Evolutionary conservation across 2,797 vertebrate genomes (phyloP).

Genomic region (Cynodonichthys magdalenae): DNA sequence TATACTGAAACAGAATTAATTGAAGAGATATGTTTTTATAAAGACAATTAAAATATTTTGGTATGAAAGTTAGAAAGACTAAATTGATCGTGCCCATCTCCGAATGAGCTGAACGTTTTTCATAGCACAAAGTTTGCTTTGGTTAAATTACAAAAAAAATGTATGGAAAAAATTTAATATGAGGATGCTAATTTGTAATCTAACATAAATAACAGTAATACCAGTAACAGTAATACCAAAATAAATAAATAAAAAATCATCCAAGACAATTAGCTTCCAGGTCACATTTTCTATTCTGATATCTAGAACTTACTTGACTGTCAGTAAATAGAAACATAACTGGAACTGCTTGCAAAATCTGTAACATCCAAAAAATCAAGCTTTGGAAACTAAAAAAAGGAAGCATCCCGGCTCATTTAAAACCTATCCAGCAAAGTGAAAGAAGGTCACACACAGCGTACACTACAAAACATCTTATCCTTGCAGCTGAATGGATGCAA

Average conservation of each 20-base stretch:
- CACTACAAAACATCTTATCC: slow-evolving; percentile 24
- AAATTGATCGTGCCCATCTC: too few relatives aligned
- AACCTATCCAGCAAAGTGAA: slow-evolving; percentile 37
- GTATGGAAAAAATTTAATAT: neutral
- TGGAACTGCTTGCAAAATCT: slow-evolving; percentile 31
- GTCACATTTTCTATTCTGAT: too few relatives aligned
- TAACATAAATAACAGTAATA: neutral
- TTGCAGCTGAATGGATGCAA: slow-evolving; percentile 44
- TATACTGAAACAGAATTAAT: too few relatives aligned
- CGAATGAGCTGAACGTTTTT: too few relatives aligned
- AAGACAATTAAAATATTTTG: too few relatives aligned
- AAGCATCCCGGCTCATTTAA: slow-evolving; percentile 26
- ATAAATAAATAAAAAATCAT: too few relatives aligned
- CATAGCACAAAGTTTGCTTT: too few relatives aligned
- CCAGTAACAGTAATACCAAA: too few relatives aligned
- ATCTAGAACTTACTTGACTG: slow-evolving; percentile 41
- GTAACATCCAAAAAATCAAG: slow-evolving; percentile 9
- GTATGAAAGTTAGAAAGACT: too few relatives aligned
- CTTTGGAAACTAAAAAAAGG: slow-evolving; percentile 11
- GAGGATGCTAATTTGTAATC: slow-evolving; percentile 35
- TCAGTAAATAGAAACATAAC: slow-evolving; percentile 24
- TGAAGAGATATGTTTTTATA: too few relatives aligned
- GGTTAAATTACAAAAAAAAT: too few relatives aligned
- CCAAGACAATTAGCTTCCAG: too few relatives aligned
- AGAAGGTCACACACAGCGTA: slow-evolving; percentile 26